Evolutionary conservation across 2,113 vertebrate genomes (phyloP).

Genomic region (Sturnus vulgaris): DNA sequence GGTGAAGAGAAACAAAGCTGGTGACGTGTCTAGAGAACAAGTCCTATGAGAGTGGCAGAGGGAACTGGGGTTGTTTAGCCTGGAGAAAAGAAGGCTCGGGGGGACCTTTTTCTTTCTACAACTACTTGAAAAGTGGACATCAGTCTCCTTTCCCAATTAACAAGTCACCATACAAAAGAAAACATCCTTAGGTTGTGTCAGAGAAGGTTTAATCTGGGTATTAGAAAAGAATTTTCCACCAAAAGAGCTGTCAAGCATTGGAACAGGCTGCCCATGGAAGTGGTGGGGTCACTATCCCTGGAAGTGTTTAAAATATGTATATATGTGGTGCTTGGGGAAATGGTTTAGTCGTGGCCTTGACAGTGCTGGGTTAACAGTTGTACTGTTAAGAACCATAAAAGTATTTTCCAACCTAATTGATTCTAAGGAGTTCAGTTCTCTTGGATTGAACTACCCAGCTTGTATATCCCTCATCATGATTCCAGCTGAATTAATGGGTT

Average conservation of each 20-base stretch:
- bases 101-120: background rate
- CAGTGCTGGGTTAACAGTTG: background rate
- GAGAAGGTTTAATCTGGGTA: background rate
- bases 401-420: background rate
- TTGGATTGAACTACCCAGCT: background rate
- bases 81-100: background rate
- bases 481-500: background rate
- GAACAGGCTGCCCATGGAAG: background rate
- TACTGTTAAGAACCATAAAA: background rate
- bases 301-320: background rate
- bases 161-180: background rate
- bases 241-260: background rate
- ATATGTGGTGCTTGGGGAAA: background rate
- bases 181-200: background rate
- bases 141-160: background rate
- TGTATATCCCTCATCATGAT: background rate
- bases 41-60: fast-evolving
- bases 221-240: background rate
- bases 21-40: background rate
- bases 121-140: background rate
- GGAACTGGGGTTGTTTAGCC: background rate
- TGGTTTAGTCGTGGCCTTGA: fast-evolving
- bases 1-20: background rate
- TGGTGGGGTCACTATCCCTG: background rate
- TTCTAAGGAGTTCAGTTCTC: background rate